A percentile compares a stretch with the other conserved stretches of the same genome.
Conservation (phyloP, 2,113 vertebrate species). For the Vanacampus margaritifer region DNA sequence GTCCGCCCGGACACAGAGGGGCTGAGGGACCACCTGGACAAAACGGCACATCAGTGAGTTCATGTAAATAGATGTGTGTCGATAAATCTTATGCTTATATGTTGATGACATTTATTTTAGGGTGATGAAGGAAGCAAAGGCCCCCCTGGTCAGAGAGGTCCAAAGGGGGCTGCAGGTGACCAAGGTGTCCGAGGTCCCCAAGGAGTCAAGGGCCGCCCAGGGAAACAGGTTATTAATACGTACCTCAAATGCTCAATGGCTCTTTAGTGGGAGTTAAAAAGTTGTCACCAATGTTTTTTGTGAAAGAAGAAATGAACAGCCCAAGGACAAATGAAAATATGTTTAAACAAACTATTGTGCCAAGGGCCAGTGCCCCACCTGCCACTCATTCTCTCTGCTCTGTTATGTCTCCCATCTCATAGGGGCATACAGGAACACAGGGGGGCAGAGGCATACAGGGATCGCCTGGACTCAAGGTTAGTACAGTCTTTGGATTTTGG, state of each 20-base stretch:
- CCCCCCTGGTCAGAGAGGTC: constrained; percentile 44
- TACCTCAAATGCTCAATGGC: background rate
- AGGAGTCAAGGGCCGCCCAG: constrained; percentile 54
- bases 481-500: background rate
- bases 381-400: background rate
- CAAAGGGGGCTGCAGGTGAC: constrained; percentile 59
- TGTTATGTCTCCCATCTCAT: background rate
- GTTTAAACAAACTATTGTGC: too few species aligned
- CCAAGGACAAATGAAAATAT: too few species aligned
- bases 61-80: background rate
- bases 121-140: constrained; percentile 65
- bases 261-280: constrained; percentile 2
- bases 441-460: constrained; percentile 66
- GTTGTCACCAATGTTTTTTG: background rate
- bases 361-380: background rate
- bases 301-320: too few species aligned
- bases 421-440: constrained; percentile 61
- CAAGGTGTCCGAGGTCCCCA: constrained; percentile 52
- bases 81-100: background rate
- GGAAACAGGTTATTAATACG: constrained; percentile 51
- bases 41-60: constrained; percentile 67
- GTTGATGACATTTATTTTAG: constrained; percentile 33
- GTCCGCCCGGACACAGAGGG: constrained; percentile 55
- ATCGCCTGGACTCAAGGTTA: constrained; percentile 64
- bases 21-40: constrained; percentile 43